Conservation (phyloP, 2,888 invertebrate species). For the Malacosoma neustria region DNA sequence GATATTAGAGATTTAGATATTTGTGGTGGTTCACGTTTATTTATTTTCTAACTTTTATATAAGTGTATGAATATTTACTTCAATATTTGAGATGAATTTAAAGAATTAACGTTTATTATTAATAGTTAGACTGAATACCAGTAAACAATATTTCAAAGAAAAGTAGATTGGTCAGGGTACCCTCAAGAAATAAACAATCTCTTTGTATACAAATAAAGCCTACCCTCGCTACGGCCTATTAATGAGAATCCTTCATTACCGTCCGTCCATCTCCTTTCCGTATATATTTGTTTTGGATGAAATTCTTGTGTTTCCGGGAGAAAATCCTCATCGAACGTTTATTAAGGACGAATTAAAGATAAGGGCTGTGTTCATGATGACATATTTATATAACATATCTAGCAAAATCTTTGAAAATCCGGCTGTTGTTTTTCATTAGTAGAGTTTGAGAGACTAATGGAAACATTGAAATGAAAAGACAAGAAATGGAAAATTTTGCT, state of each 20-base stretch:
- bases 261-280: conserved; percentile 1
- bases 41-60: too few species aligned
- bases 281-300: conserved; percentile 12
- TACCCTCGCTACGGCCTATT: background rate
- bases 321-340: conserved; percentile 21
- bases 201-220: background rate
- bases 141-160: background rate
- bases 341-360: conserved; percentile 24
- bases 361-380: conserved; percentile 12
- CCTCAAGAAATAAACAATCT: background rate
- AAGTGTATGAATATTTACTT: too few species aligned
- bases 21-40: too few species aligned
- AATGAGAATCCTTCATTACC: background rate
- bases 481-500: too few species aligned
- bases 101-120: too few species aligned
- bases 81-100: too few species aligned
- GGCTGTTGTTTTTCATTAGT: too few species aligned
- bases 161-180: background rate
- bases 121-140: too few species aligned
- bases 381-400: background rate
- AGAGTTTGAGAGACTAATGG: too few species aligned
- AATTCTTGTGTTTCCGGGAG: conserved; percentile 8
- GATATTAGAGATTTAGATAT: too few species aligned
- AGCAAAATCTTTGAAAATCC: too few species aligned
- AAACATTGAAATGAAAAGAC: too few species aligned